phyloP scores from a whole-genome alignment of 2,113 vertebrate species.

The Pionites leucogaster region DNA sequence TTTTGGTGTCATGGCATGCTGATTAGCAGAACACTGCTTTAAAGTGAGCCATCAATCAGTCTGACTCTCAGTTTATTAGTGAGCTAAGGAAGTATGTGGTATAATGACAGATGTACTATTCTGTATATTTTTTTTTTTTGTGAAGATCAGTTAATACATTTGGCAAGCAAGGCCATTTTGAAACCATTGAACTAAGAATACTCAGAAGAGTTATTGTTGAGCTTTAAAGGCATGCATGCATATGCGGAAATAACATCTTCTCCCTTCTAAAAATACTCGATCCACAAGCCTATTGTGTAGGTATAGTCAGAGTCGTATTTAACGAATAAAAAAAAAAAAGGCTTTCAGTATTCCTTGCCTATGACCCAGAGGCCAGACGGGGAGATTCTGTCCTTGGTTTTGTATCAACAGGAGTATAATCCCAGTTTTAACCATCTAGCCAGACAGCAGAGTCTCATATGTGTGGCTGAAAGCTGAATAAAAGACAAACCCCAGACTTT shows the following conservation, averaged over 20 bases:
- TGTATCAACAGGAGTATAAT: neutral
- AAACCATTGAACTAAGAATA: neutral
- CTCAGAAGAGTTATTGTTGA: neutral
- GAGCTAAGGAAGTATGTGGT: neutral
- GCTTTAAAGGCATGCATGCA: neutral
- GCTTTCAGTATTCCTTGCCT: neutral
- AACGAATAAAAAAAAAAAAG: neutral
- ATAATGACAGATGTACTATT: neutral
- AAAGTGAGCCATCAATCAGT: conserved; percentile 32
- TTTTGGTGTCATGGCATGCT: neutral
- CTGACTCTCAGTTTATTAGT: conserved; percentile 10
- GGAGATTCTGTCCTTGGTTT: neutral
- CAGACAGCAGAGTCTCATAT: neutral
- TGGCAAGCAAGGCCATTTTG: neutral
- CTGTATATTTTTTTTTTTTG: neutral
- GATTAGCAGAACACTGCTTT: conserved; percentile 8
- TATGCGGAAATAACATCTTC: neutral
- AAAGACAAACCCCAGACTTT: neutral
- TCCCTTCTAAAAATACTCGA: neutral
- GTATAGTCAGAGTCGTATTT: neutral
- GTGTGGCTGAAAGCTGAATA: neutral
- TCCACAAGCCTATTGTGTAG: neutral
- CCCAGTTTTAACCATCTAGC: neutral
- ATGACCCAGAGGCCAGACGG: neutral
- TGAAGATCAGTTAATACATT: neutral